A percentile compares a stretch with the other conserved stretches of the same genome.
These are phyloP conservation scores for Netelia virgata DNA, from an alignment of 2,888 invertebrate species.

Conservation along the genomic window DNA sequence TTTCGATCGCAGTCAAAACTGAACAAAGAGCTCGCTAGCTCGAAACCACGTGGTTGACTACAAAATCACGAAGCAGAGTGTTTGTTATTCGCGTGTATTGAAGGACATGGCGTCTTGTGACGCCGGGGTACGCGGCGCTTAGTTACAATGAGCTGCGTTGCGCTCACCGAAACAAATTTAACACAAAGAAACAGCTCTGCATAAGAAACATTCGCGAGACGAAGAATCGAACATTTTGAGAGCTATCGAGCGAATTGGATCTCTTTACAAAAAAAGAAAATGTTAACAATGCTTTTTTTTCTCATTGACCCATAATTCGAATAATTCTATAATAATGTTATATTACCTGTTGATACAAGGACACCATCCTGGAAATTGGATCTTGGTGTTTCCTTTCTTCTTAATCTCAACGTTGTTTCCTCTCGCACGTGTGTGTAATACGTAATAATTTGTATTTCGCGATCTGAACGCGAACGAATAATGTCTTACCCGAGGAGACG, in stretches of 20 bases:
- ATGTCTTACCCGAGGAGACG: constrained; percentile 5
- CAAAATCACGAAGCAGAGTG: neutral
- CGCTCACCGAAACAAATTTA: neutral
- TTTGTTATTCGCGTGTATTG: constrained; percentile 37
- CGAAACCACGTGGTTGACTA: constrained; percentile 25
- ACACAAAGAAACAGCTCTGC: too few relatives aligned
- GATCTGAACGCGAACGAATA: constrained; percentile 2
- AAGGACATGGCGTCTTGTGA: constrained; percentile 13
- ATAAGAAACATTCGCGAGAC: too few relatives aligned
- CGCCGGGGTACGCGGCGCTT: too few relatives aligned
- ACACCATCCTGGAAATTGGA: constrained; percentile 73
- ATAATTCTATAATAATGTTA: neutral
- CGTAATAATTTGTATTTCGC: neutral
- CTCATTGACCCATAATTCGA: neutral
- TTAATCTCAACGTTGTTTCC: neutral
- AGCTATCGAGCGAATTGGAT: too few relatives aligned
- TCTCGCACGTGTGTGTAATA: neutral
- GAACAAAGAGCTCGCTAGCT: constrained; percentile 26
- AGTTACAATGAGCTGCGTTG: neutral
- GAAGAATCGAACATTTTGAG: too few relatives aligned
- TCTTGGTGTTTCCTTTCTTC: neutral
- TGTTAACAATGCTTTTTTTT: neutral
- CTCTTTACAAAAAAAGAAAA: neutral
- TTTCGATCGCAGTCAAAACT: neutral
- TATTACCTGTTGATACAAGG: constrained; percentile 80